Evolutionary conservation across 2,888 invertebrate genomes (phyloP).

Genomic region (Panopea generosa): DNA sequence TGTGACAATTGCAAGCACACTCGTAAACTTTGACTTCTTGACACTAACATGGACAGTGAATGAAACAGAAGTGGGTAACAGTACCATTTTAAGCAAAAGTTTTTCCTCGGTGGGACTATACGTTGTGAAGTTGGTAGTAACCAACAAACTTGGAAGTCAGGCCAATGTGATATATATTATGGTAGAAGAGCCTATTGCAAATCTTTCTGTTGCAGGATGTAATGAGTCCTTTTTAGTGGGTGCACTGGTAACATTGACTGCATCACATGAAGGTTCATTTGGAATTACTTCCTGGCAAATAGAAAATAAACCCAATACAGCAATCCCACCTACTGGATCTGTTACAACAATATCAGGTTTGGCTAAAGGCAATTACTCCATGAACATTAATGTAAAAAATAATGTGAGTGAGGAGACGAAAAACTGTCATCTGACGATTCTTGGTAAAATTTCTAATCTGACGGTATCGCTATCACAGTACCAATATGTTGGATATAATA

Average conservation of each 20-base stretch:
- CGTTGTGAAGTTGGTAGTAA: slow-evolving; percentile 49
- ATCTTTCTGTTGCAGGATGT: slow-evolving; percentile 54
- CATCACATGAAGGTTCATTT: slow-evolving; percentile 60
- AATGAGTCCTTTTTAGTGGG: slow-evolving; percentile 41
- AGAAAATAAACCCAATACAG: no score
- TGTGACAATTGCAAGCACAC: slow-evolving; percentile 18
- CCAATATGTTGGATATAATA: slow-evolving; percentile 55
- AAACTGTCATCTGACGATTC: slow-evolving; percentile 55
- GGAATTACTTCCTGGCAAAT: no score
- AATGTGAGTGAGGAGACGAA: slow-evolving; percentile 44
- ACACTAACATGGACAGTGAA: slow-evolving; percentile 35
- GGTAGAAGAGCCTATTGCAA: slow-evolving; percentile 59
- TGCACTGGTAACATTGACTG: slow-evolving; percentile 46
- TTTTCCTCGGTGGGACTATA: slow-evolving; percentile 48
- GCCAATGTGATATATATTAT: slow-evolving; percentile 26
- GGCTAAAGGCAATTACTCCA: slow-evolving; percentile 60
- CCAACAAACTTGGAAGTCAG: slow-evolving; percentile 57
- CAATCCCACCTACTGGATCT: no score
- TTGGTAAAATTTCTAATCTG: slow-evolving; percentile 61
- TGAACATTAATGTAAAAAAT: slow-evolving; percentile 65
- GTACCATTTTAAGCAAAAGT: background rate
- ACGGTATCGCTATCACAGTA: slow-evolving; percentile 44
- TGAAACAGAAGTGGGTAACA: background rate
- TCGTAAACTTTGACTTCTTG: slow-evolving; percentile 26
- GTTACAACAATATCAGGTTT: no score